A percentile compares a stretch with the other conserved stretches of the same genome.
These are phyloP conservation scores for Macrocentrus cingulum DNA, from an alignment of 1,140 invertebrate genomes.

Conservation along the genomic window DNA sequence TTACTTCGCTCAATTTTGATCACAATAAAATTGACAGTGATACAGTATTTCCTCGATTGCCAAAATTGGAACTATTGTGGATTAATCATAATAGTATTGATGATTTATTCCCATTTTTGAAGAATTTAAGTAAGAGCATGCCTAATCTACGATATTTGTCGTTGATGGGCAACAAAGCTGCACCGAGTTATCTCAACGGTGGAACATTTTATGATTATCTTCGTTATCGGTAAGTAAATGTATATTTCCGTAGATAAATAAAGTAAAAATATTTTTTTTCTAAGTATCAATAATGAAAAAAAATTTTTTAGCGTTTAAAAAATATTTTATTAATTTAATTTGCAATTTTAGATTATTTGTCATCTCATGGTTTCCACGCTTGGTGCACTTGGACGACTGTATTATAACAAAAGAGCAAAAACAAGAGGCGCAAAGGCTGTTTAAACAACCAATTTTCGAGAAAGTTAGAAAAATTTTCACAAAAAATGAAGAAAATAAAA, in stretches of 20 bases:
- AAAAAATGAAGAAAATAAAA: too few relatives aligned
- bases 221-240: conserved; percentile 69
- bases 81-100: conserved; percentile 75
- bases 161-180: conserved; percentile 78
- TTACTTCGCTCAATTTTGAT: conserved; percentile 75
- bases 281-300: too few relatives aligned
- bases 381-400: conserved; percentile 69
- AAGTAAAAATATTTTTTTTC: neutral
- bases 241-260: neutral
- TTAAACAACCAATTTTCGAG: conserved; percentile 63
- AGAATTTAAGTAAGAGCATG: conserved; percentile 65
- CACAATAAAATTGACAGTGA: conserved; percentile 69
- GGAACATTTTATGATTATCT: conserved; percentile 74
- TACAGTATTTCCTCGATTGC: conserved; percentile 68
- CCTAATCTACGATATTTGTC: conserved; percentile 70
- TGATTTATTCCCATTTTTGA: conserved; percentile 71
- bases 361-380: conserved; percentile 67
- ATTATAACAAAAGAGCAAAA: conserved; percentile 65
- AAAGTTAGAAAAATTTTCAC: conserved; percentile 5
- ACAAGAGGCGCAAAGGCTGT: conserved; percentile 64
- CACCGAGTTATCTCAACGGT: conserved; percentile 74
- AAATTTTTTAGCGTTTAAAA: neutral
- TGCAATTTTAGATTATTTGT: conserved; percentile 63
- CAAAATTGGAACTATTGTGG: conserved; percentile 73
- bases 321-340: conserved; percentile 21